These are phyloP conservation scores for Sisor rabdophorus DNA, from an alignment of 2,113 vertebrate species.

Conservation along the genomic window DNA sequence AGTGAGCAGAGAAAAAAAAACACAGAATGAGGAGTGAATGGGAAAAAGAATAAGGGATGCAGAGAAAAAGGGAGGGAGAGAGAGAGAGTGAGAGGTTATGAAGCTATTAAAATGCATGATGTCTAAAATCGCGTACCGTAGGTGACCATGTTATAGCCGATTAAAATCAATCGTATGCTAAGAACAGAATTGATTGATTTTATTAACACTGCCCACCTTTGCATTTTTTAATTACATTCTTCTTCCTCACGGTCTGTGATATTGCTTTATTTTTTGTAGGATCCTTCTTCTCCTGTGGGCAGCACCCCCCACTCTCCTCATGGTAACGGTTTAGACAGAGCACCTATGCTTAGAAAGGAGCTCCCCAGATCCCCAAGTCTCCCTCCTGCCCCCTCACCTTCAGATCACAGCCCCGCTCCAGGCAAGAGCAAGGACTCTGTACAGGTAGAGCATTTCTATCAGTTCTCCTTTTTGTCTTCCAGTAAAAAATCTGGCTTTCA, in stretches of 20 bases:
- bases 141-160: slow-evolving; percentile 20
- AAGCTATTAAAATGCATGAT: slow-evolving; percentile 34
- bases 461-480: neutral
- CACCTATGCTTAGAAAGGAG: slow-evolving; percentile 63
- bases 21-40: slow-evolving; percentile 55
- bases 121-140: slow-evolving; percentile 3
- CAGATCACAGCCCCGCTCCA: slow-evolving; percentile 67
- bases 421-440: slow-evolving; percentile 71
- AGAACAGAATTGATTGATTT: slow-evolving; percentile 27
- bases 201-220: slow-evolving; percentile 9
- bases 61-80: slow-evolving; percentile 45
- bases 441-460: slow-evolving; percentile 63
- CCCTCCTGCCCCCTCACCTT: slow-evolving; percentile 68
- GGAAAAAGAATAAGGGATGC: slow-evolving; percentile 39
- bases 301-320: slow-evolving; percentile 68
- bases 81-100: slow-evolving; percentile 16
- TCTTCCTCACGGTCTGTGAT: neutral
- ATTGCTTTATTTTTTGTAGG: slow-evolving; percentile 62
- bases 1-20: slow-evolving; percentile 18
- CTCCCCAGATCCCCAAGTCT: slow-evolving; percentile 71
- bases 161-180: slow-evolving; percentile 1
- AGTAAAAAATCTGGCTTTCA: neutral
- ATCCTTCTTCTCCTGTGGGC: slow-evolving; percentile 73
- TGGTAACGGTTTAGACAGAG: slow-evolving; percentile 70
- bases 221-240: slow-evolving; percentile 23